Evolutionary conservation across 2,888 invertebrate genomes (phyloP).

Genomic region (Rhagonycha lutea): DNA sequence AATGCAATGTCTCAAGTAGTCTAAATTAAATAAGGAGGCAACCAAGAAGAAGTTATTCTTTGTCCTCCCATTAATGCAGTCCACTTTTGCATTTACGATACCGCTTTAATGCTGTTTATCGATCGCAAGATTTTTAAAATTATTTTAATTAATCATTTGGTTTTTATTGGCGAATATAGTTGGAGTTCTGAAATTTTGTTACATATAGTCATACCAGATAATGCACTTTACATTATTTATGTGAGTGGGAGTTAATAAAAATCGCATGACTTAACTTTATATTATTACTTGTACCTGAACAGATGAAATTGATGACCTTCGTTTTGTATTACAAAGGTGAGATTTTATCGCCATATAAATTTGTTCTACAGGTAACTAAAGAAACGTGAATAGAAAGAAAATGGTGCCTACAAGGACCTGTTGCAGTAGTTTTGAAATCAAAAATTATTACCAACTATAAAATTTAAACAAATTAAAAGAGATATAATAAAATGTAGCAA

Average conservation of each 20-base stretch:
- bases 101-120: too few relatives aligned
- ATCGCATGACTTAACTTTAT: neutral
- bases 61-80: too few relatives aligned
- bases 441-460: neutral
- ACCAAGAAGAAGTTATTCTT: too few relatives aligned
- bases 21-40: too few relatives aligned
- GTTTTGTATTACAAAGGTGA: constrained; percentile 10
- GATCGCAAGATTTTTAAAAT: too few relatives aligned
- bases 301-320: constrained; percentile 13
- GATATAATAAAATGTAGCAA: too few relatives aligned
- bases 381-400: constrained; percentile 1
- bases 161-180: too few relatives aligned
- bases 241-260: neutral
- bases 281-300: neutral
- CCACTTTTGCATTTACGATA: too few relatives aligned
- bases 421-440: neutral
- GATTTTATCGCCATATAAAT: constrained; percentile 7
- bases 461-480: too few relatives aligned
- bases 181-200: too few relatives aligned
- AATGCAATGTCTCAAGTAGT: too few relatives aligned
- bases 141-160: too few relatives aligned
- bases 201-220: neutral
- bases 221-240: neutral
- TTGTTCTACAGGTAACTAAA: constrained; percentile 11
- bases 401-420: neutral